These are phyloP conservation scores for Pelecanoides urinatrix DNA, from an alignment of 2,113 vertebrate species.

Conservation along the genomic window DNA sequence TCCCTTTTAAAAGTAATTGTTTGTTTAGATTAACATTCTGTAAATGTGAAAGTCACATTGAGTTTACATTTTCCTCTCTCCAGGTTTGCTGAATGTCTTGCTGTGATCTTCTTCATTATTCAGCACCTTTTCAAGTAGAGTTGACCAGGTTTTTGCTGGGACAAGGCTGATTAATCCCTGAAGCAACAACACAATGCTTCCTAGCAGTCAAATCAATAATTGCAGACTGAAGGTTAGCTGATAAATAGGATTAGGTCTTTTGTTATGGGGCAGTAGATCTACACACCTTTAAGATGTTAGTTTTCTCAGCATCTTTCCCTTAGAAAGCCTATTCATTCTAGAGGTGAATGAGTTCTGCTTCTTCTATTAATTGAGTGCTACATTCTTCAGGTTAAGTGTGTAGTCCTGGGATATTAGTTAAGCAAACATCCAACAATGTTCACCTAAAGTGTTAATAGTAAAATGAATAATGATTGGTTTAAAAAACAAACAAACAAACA, in stretches of 20 bases:
- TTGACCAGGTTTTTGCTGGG: neutral
- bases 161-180: constrained; percentile 4
- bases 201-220: neutral
- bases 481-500: no score
- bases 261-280: neutral
- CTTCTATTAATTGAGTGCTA: neutral
- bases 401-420: neutral
- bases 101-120: neutral
- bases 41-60: neutral
- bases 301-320: neutral
- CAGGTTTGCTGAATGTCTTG: neutral
- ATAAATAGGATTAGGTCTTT: neutral
- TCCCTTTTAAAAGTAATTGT: neutral
- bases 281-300: neutral
- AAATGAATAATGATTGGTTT: neutral
- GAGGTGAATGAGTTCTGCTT: neutral
- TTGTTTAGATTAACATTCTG: neutral
- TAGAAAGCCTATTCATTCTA: neutral
- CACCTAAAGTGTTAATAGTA: neutral
- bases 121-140: neutral
- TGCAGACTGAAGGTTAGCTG: neutral
- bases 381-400: neutral
- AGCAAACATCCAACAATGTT: neutral
- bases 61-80: neutral
- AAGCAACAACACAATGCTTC: neutral